A percentile compares a stretch with the other conserved stretches of the same genome.
These are phyloP conservation scores for Antheraea pernyi DNA, from an alignment of 1,140 invertebrate genomes.

Conservation along the genomic window DNA sequence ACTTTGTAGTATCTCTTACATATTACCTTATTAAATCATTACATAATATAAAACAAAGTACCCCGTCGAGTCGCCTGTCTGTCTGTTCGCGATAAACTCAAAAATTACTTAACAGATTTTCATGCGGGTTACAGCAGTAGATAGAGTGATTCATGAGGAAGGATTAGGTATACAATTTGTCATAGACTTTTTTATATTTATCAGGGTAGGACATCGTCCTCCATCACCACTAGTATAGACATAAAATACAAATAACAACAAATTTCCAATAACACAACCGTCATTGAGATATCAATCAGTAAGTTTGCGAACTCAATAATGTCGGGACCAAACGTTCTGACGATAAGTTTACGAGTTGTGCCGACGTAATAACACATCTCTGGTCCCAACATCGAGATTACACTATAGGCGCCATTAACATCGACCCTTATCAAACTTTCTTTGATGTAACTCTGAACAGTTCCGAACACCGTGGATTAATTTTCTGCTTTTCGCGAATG, in stretches of 20 bases:
- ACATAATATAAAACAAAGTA: no score
- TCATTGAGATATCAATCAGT: constrained; percentile 1
- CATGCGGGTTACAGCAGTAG: no score
- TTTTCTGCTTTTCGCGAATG: constrained; percentile 35
- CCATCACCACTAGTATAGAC: no score
- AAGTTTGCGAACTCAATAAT: constrained; percentile 6
- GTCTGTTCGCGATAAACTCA: no score
- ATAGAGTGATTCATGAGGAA: no score
- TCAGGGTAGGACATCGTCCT: no score
- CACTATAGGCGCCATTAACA: constrained; percentile 35
- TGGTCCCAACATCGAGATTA: constrained; percentile 23
- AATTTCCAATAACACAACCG: not conserved
- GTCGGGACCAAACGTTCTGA: constrained; percentile 4
- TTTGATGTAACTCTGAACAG: constrained; percentile 12
- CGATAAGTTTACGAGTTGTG: constrained; percentile 17
- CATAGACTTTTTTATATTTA: no score
- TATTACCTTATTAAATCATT: no score
- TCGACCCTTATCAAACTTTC: constrained; percentile 53
- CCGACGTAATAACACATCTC: constrained; percentile 20
- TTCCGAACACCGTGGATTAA: constrained; percentile 21
- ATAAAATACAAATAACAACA: not conserved
- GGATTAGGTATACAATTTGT: no score
- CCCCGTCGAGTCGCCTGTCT: no score
- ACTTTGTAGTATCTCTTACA: no score
- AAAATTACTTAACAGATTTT: no score